Base-by-base conservation (phyloP, 1,140 invertebrate species). In the Mactra quadrangularis region DNA sequence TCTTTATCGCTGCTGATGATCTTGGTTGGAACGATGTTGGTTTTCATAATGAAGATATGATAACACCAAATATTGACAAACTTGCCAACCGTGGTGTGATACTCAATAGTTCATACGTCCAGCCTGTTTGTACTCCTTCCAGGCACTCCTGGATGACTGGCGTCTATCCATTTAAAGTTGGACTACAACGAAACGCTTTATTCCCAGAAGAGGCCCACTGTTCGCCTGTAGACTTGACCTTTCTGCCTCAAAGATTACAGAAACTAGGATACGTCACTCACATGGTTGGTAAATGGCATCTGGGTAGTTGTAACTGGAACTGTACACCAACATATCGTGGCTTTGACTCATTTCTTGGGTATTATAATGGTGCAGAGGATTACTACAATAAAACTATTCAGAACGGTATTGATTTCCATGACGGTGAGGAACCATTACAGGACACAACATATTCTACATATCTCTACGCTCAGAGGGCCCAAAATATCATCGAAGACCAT, bases 191-290 rank as follows among this genome's bases (percentile, higher is more conserved):
- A 6, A 29, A 33, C 7, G 84, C 81, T 1, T 78, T 87, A 1
- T 93, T 94, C 50, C 96, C 95, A 79, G 93, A 95, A 13, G 95
- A 96, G 87, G 95, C 96, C 0, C 95, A 96, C 89, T 96, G 96
- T 3, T 91, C 97, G 3, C 95, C 96, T 0, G 86, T 96, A 4
- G 93, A 94, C 27, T 94, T 96, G 87, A 96, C 95, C 85, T 89
- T 97, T 4, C 91, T 98, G 64, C 96, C 97, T 0, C 93, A 97
- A 92, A 95, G 96, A 87, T 93, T 98, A 41, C 95, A 95, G 89
- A 94, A 95, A 22, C 90, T 95, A 0, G 97, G 97, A 0, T 98
- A 98, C 91, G 93, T 92, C 7, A 97, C 96, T 0, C 96, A 96
- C 90, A 94, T 96, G 38, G 94, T 98, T 27, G 97, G 97, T 15